Evolutionary conservation across 1,140 invertebrate genomes (phyloP).

Genomic region (Cherax destructor): DNA sequence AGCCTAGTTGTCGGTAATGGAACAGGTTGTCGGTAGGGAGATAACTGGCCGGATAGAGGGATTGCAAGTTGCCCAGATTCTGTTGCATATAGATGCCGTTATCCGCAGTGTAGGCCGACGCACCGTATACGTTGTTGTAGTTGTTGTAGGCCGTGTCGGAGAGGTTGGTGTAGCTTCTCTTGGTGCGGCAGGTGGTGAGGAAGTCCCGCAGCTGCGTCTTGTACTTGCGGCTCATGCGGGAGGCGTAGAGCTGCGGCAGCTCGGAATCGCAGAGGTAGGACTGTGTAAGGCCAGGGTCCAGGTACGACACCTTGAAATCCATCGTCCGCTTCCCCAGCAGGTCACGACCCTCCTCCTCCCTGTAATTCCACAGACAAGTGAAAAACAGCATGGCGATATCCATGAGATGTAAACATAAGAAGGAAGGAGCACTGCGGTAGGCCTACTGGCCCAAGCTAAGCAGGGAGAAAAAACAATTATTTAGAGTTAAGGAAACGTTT

Average conservation of each 20-base stretch:
- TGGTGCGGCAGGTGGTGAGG: slow-evolving; percentile 91
- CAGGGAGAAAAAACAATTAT: no score
- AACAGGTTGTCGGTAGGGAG: slow-evolving; percentile 84
- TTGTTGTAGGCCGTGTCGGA: slow-evolving; percentile 74
- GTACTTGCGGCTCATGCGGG: slow-evolving; percentile 82
- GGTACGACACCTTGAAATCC: slow-evolving; percentile 99
- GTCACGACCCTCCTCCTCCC: slow-evolving; percentile 98
- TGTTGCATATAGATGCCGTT: slow-evolving; percentile 84
- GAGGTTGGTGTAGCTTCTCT: slow-evolving; percentile 81
- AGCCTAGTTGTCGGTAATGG: slow-evolving; percentile 76
- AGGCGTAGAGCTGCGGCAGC: slow-evolving; percentile 75
- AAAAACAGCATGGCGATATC: no score
- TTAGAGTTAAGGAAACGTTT: no score
- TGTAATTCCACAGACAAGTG: no score
- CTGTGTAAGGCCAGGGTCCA: slow-evolving; percentile 92
- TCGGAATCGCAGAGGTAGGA: slow-evolving; percentile 88
- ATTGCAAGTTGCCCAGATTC: slow-evolving; percentile 82
- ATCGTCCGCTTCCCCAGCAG: slow-evolving; percentile 96
- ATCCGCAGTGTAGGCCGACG: slow-evolving; percentile 81
- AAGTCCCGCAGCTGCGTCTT: slow-evolving; percentile 95
- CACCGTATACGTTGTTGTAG: slow-evolving; percentile 77
- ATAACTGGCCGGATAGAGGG: slow-evolving; percentile 74
- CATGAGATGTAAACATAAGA: neutral
- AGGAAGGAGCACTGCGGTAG: no score
- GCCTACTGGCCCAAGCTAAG: neutral